phyloP scores from a whole-genome alignment of 37 sponge, comb jelly and placozoan species.

The Oscarella lobularis region DNA sequence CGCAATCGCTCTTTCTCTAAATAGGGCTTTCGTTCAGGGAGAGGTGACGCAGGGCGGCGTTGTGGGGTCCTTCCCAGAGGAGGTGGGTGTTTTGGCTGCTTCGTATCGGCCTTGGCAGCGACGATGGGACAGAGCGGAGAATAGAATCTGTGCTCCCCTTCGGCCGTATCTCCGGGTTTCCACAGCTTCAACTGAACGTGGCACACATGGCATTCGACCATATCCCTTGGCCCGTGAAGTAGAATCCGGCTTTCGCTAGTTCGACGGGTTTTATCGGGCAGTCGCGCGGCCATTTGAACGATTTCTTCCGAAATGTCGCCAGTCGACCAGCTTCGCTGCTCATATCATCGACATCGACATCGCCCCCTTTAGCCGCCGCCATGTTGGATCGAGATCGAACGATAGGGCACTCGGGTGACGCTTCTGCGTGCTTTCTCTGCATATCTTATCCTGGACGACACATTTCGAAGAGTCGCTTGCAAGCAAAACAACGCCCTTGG shows the following conservation, averaged over 20 bases:
- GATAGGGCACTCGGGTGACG: too few species aligned
- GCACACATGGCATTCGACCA: constrained; percentile 19
- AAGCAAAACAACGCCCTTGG: too few species aligned
- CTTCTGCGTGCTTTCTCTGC: too few species aligned
- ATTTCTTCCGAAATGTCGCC: background rate
- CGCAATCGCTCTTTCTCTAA: background rate
- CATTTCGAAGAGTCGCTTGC: too few species aligned
- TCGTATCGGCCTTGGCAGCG: background rate
- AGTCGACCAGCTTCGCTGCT: background rate
- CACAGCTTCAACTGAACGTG: constrained; percentile 8
- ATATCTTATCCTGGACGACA: too few species aligned
- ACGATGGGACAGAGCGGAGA: background rate
- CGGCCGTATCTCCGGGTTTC: constrained; percentile 10
- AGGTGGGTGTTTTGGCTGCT: background rate
- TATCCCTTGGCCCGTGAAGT: constrained; percentile 21
- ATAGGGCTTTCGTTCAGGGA: constrained; percentile 10
- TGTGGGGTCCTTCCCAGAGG: background rate
- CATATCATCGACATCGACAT: background rate
- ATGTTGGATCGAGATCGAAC: too few species aligned
- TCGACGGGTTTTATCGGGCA: constrained; percentile 6
- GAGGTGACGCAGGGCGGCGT: too few species aligned
- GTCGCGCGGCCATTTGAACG: background rate
- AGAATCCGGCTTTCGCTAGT: constrained; percentile 20
- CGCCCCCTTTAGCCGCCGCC: too few species aligned
- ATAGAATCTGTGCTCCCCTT: background rate